Evolutionary conservation across 2,888 invertebrate genomes (phyloP), one percentile per base, ranked within the genome.

Genomic region (Pterostichus niger): DNA sequence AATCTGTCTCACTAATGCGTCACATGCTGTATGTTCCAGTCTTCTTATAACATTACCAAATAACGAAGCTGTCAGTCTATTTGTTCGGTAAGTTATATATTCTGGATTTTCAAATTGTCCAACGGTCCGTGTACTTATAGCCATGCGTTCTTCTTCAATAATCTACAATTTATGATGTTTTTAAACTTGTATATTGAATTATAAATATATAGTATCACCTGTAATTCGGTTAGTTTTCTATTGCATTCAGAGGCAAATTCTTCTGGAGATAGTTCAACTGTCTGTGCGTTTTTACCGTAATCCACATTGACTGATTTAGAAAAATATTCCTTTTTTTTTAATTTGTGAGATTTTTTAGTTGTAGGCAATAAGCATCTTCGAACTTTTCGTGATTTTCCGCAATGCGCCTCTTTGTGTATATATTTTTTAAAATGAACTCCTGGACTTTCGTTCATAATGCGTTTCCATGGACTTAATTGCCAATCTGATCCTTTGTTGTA

Each of bases 1-100:
- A 17, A 75, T 75, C 15, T 9, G 24, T n/a, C 31, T 46, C 2
- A 75, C 52, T 31, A 75, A 75, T 52, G 24, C 52, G n/a, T 75
- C 52, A 24, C 75, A 49, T 24, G 75, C 11, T 24, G 52, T 6
- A 31, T 24, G 52, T 6, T 52, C 24, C 10, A 6, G 49, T 31
- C 75, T 54, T 77, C 24, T 56, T 6, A 77, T 56, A 49, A 77
- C 77, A 4, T 77, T 9, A 4, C 56, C 77, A 15, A 77, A 77
- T 11, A 77, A 4, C 6, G 59, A 77, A 11, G 77, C 77, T 6
- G 77, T 56, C n/a, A 77, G 15, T 15, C 77, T 56, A 33, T 77
- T 54, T 33, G 15, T n/a, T 35, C 59, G n/a, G 9, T 77, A 5
- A 13, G 2, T n/a, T 40, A 56, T 6, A 35, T 77, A 77, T 9